Evolutionary conservation across 2,113 vertebrate species (phyloP).

Genomic region (Peromyscus californicus): DNA sequence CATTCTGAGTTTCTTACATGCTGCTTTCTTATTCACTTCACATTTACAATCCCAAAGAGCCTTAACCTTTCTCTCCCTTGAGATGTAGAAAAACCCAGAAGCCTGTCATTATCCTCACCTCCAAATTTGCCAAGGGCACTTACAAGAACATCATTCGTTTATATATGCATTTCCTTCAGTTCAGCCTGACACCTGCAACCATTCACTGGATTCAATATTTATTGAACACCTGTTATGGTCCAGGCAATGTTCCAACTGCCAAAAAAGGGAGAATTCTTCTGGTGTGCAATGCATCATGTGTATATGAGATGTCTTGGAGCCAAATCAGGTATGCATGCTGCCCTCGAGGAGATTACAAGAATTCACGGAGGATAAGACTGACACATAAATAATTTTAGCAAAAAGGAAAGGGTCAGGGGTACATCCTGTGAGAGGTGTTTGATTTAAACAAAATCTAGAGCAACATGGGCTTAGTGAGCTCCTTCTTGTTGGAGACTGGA

Average conservation of each 20-base stretch:
- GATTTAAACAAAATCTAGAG: neutral
- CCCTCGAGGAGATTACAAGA: slow-evolving; percentile 1
- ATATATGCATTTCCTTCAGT: slow-evolving; percentile 49
- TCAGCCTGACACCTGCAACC: slow-evolving; percentile 5
- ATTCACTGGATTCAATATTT: slow-evolving; percentile 63
- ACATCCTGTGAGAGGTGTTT: neutral
- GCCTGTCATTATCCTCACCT: slow-evolving; percentile 19
- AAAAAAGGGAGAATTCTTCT: neutral
- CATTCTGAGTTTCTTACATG: neutral
- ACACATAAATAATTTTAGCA: slow-evolving; percentile 32
- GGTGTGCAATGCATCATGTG: neutral
- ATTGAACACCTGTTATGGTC: slow-evolving; percentile 53
- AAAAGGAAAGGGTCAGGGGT: neutral
- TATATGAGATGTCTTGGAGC: neutral
- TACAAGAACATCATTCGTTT: slow-evolving; percentile 39
- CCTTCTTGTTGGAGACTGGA: neutral
- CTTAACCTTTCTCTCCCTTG: neutral
- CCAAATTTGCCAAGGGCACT: slow-evolving; percentile 51
- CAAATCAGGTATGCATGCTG: neutral
- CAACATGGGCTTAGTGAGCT: neutral
- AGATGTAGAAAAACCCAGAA: neutral
- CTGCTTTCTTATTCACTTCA: slow-evolving; percentile 27
- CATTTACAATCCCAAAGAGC: neutral
- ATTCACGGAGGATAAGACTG: neutral
- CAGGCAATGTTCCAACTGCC: slow-evolving; percentile 40